phyloP scores from a whole-genome alignment of 1,140 invertebrate species.

The Campodea augens region DNA sequence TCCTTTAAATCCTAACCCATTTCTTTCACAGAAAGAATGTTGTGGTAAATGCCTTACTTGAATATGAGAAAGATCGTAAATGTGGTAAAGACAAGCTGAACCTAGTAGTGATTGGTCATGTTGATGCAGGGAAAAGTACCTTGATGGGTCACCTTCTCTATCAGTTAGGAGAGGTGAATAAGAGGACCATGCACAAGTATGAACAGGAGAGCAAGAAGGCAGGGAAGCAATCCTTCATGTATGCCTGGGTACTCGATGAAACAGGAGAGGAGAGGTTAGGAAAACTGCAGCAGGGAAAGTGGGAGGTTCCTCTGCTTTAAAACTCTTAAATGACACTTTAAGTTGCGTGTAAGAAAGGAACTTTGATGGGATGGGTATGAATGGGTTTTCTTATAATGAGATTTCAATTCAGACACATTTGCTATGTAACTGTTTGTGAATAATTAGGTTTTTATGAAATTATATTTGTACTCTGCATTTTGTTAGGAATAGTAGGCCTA shows the following conservation, averaged over 20 bases:
- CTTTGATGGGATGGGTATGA: too few relatives aligned
- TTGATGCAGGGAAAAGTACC: constrained; percentile 98
- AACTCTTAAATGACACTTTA: too few relatives aligned
- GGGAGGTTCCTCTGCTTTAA: too few relatives aligned
- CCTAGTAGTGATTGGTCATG: constrained; percentile 93
- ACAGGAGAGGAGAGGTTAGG: constrained; percentile 84
- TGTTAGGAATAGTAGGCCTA: too few relatives aligned
- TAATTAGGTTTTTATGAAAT: too few relatives aligned
- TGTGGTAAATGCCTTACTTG: constrained; percentile 26
- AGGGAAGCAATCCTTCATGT: constrained; percentile 95
- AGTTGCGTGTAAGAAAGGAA: too few relatives aligned
- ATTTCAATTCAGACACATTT: too few relatives aligned
- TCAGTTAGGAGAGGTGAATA: constrained; percentile 71
- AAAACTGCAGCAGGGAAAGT: too few relatives aligned
- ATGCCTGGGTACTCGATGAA: constrained; percentile 98
- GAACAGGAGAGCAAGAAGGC: constrained; percentile 94
- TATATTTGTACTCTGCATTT: too few relatives aligned
- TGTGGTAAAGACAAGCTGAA: constrained; percentile 69
- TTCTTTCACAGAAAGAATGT: constrained; percentile 21
- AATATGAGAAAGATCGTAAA: constrained; percentile 52
- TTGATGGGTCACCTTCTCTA: constrained; percentile 88
- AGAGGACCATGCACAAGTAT: constrained; percentile 88
- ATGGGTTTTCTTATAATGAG: too few relatives aligned
- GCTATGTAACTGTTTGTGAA: too few relatives aligned
- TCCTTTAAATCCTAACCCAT: too few relatives aligned